A percentile compares a stretch with the other conserved stretches of the same genome.
These are phyloP conservation scores for Patella pellucida DNA, from an alignment of 2,888 invertebrate species.

Conservation along the genomic window DNA sequence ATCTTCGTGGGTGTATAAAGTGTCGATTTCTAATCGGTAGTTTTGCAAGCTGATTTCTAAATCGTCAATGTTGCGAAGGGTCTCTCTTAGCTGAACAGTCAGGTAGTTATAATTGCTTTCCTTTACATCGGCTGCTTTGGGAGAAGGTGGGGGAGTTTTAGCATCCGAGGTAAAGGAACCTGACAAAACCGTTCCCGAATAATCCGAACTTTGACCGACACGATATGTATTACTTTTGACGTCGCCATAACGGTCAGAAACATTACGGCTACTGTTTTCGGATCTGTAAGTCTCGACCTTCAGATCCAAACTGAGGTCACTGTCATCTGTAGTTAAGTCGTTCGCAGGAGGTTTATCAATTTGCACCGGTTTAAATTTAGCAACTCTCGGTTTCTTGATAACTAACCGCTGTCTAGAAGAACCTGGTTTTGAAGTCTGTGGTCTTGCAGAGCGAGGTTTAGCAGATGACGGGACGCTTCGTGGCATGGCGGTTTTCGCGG, in stretches of 20 bases:
- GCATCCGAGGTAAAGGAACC: background rate
- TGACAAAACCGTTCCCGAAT: background rate
- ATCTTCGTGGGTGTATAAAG: constrained; percentile 38
- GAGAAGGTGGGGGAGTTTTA: background rate
- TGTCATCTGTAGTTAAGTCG: background rate
- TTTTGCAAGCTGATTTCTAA: constrained; percentile 39
- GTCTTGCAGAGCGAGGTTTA: constrained; percentile 9
- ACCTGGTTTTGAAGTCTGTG: constrained; percentile 8
- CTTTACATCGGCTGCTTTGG: background rate
- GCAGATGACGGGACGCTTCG: background rate
- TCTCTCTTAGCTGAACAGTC: constrained; percentile 31
- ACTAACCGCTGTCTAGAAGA: background rate
- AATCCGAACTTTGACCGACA: background rate
- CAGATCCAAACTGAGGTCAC: background rate
- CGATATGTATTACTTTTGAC: background rate
- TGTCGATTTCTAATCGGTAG: constrained; percentile 38
- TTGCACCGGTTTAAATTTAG: background rate
- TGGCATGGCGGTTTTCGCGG: background rate
- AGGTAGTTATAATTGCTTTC: background rate
- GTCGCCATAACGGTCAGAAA: background rate
- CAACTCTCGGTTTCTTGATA: constrained; percentile 5
- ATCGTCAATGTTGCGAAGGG: constrained; percentile 38
- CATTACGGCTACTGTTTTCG: background rate
- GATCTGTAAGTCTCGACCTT: background rate
- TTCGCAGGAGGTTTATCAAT: background rate